phyloP scores from a whole-genome alignment of 2,888 invertebrate genomes.

The Acrobeloides nanus region DNA sequence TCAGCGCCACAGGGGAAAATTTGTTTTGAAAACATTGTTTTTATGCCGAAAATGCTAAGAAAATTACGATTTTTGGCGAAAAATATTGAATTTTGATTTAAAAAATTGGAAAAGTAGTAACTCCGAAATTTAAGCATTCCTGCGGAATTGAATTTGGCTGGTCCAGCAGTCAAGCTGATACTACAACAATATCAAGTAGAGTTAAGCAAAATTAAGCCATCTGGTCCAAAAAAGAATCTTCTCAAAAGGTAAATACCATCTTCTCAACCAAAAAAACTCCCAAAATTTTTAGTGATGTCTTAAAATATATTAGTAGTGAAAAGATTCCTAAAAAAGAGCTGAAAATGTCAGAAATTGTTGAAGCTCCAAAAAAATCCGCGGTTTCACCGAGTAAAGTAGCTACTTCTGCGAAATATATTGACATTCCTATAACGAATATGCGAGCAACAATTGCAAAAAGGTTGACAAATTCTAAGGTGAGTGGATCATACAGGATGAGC shows the following conservation, averaged over 20 bases:
- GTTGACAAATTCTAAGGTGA: constrained; percentile 63
- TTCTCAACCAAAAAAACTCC: constrained; percentile 2
- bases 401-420: constrained; percentile 54
- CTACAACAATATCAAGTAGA: constrained; percentile 62
- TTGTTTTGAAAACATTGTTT: too few relatives aligned
- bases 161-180: constrained; percentile 64
- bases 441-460: constrained; percentile 64
- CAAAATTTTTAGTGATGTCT: constrained; percentile 32
- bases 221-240: constrained; percentile 63
- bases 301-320: constrained; percentile 28
- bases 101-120: too few relatives aligned
- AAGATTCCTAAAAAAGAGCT: constrained; percentile 21
- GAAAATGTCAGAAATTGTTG: too few relatives aligned
- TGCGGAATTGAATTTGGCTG: constrained; percentile 48
- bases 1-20: too few relatives aligned
- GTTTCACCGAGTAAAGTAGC: neutral
- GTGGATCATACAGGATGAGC: too few relatives aligned
- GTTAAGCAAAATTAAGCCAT: constrained; percentile 56
- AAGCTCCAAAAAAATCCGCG: too few relatives aligned
- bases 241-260: constrained; percentile 61
- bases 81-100: too few relatives aligned
- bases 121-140: too few relatives aligned
- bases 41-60: too few relatives aligned
- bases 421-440: constrained; percentile 63
- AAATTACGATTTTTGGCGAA: too few relatives aligned